These are phyloP conservation scores for Enteromius anoplus DNA, from an alignment of 2,797 vertebrate genomes.

Conservation along the genomic window DNA sequence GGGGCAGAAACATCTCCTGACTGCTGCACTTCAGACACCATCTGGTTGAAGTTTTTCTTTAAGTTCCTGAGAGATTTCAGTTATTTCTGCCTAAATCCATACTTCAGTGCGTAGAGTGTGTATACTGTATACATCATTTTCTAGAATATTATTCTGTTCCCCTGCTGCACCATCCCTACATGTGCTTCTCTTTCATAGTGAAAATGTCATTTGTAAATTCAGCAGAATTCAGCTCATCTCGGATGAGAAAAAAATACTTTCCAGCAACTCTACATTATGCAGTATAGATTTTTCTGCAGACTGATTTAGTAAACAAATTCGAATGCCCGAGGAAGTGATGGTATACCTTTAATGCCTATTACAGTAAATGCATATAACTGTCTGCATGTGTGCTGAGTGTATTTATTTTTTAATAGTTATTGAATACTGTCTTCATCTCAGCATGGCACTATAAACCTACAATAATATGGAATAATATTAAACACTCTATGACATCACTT, in stretches of 20 bases:
- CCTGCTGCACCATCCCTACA: neutral
- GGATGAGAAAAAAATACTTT: neutral
- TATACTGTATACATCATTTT: neutral
- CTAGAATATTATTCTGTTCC: neutral
- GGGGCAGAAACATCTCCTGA: neutral
- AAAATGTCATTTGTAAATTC: neutral
- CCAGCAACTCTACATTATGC: neutral
- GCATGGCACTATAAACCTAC: neutral
- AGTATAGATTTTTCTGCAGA: neutral
- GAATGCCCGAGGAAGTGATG: constrained; percentile 10
- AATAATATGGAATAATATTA: neutral
- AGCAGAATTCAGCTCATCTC: neutral
- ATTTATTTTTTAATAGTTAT: constrained; percentile 16
- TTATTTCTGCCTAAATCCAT: constrained; percentile 11
- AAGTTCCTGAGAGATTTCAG: neutral
- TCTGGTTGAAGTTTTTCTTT: neutral
- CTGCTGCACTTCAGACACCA: neutral
- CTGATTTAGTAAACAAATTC: neutral
- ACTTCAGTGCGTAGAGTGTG: neutral
- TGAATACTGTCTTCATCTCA: neutral
- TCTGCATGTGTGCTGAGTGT: neutral
- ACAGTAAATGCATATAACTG: neutral
- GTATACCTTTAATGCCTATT: neutral
- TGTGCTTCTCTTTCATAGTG: neutral
- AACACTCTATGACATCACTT: constrained; percentile 3